A percentile compares a stretch with the other conserved stretches of the same genome.
These are phyloP conservation scores for Podotricha telesiphe DNA, from an alignment of 2,888 invertebrate species.

Conservation along the genomic window DNA sequence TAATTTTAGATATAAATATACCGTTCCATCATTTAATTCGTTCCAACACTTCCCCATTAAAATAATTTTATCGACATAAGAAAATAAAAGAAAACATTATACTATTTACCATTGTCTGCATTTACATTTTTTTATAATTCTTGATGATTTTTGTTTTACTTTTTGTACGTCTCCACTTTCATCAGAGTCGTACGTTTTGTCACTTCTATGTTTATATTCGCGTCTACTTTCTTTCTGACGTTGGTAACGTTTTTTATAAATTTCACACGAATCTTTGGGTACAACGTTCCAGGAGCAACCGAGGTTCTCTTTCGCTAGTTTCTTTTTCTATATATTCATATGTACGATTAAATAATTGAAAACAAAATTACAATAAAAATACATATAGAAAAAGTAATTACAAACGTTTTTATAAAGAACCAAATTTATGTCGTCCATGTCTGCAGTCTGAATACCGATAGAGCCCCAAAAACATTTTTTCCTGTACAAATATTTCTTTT, in stretches of 20 bases:
- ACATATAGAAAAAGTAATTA: conserved; percentile 26
- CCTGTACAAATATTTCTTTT: conserved; percentile 24
- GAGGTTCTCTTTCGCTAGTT: conserved; percentile 45
- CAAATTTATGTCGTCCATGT: conserved; percentile 51
- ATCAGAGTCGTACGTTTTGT: conserved; percentile 19
- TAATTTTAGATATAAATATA: no score
- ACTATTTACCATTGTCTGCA: conserved; percentile 19
- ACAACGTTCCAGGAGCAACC: conserved; percentile 57
- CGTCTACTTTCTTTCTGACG: conserved; percentile 34
- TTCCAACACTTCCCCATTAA: no score
- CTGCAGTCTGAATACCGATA: conserved; percentile 21
- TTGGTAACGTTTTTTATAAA: conserved; percentile 57
- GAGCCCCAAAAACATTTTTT: conserved; percentile 14
- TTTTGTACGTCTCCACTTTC: background rate
- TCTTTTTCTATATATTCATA: conserved; percentile 44
- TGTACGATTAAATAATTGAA: background rate
- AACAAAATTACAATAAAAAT: background rate
- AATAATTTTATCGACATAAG: no score
- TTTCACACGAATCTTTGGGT: conserved; percentile 67
- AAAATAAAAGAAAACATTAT: background rate
- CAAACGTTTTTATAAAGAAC: conserved; percentile 51
- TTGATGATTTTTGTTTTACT: background rate
- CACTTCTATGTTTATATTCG: background rate
- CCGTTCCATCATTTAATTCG: no score
- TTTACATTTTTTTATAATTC: conserved; percentile 1